Evolutionary conservation across 2,113 vertebrate genomes (phyloP), one percentile per base, ranked within the genome.

Genomic region (Recurvirostra avosetta): DNA sequence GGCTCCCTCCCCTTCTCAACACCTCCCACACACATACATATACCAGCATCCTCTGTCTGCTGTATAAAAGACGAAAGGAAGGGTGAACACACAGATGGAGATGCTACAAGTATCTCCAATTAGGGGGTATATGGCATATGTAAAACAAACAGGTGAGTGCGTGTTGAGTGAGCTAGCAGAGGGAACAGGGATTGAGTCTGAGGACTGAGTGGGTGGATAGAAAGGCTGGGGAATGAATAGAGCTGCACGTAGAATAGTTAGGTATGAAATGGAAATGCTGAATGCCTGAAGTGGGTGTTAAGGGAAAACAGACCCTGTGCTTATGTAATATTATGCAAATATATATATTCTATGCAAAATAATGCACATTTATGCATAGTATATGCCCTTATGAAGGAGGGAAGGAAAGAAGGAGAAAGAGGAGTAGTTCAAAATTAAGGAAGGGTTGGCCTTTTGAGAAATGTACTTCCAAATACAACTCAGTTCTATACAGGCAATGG

Each of bases 251-350:
- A 73, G 75, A 93, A 85, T 7, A 87, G 41, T 59, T 15, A 89
- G 96, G 92, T 90, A 86, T 29, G 92, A 94, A 93, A 95, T 88
- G 85, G 92, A 95, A 96, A 76, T n/a, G 85, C 56, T 90, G 85
- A 95, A 95, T 62, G 93, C 92, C 62, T 79, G 3, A 56, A 85
- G 93, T 86, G 78, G 93, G 92, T 73, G 96, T 91, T 58, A 82
- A 79, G 66, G 92, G 85, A 96, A 96, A 97, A 96, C 77, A 93
- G 81, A 85, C 58, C 71, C 13, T 2, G 26, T 83, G 62, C 92
- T 95, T 96, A 93, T 83, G 87, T 79, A 95, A 93, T 93, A 76
- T 73, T 87, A 96, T 92, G 93, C 96, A 96, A 88, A 96, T 94
- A 88, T n/a, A 92, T 52, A 85, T 26, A 73, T 72, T 90, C 74